These are phyloP conservation scores for rat (Rattus norvegicus) DNA, from an alignment of 2,113 vertebrate species.

Conservation along the genomic window DNA sequence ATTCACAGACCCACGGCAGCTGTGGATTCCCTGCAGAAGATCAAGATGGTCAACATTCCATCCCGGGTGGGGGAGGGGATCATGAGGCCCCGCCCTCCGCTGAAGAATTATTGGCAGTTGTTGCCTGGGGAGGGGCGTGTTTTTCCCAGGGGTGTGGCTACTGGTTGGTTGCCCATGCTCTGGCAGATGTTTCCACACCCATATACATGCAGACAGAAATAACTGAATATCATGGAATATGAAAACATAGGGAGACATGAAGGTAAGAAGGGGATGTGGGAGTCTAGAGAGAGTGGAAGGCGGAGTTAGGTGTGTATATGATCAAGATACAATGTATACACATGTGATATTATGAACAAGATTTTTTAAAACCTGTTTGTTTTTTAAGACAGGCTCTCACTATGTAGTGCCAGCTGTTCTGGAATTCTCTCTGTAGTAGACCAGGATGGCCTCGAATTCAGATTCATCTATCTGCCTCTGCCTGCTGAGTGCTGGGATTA, in stretches of 20 bases:
- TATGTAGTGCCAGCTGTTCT: background rate
- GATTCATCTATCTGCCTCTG: background rate
- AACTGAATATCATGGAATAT: background rate
- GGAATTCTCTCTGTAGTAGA: background rate
- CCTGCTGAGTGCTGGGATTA: background rate
- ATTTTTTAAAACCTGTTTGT: background rate
- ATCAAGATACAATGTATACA: background rate
- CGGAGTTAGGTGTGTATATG: background rate
- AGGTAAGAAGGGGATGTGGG: background rate
- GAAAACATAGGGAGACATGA: background rate
- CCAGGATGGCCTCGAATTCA: background rate
- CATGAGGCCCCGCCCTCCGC: background rate
- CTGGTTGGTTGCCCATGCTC: background rate
- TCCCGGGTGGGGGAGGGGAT: background rate
- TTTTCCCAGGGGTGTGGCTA: background rate
- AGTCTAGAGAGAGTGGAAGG: background rate
- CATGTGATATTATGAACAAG: background rate
- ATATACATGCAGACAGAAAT: background rate
- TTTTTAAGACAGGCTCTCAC: background rate
- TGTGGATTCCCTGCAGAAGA: background rate
- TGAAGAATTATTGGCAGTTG: background rate
- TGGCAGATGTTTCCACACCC: background rate
- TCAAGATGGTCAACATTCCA: background rate
- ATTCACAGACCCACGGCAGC: background rate
- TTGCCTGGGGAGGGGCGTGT: too few species aligned